Evolutionary conservation across 2,113 vertebrate genomes (phyloP).

Genomic region (Myxocyprinus asiaticus): DNA sequence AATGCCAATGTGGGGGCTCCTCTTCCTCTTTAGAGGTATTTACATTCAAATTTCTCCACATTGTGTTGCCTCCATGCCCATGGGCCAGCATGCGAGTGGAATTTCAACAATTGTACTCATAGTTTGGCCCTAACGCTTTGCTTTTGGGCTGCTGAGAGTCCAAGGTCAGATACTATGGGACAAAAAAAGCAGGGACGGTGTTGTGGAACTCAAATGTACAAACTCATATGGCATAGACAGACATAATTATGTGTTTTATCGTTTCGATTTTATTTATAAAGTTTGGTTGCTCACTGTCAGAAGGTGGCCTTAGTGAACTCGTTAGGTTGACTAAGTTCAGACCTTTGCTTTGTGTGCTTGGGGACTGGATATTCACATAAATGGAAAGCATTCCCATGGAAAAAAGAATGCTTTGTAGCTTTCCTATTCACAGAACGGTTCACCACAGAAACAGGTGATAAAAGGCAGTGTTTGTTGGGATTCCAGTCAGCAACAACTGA

Average conservation of each 20-base stretch:
- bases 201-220: neutral
- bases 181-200: neutral
- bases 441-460: slow-evolving; percentile 53
- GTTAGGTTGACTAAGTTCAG: slow-evolving; percentile 78
- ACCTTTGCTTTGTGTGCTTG: slow-evolving; percentile 57
- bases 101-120: slow-evolving; percentile 45
- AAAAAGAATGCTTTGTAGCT: slow-evolving; percentile 67
- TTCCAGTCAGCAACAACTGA: slow-evolving; percentile 71
- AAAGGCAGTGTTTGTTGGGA: slow-evolving; percentile 70
- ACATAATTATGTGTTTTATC: slow-evolving; percentile 23
- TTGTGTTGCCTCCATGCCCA: slow-evolving; percentile 43
- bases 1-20: slow-evolving; percentile 65
- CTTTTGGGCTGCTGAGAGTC: neutral
- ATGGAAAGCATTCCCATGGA: slow-evolving; percentile 69
- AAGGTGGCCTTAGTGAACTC: slow-evolving; percentile 66
- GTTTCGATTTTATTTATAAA: slow-evolving; percentile 3
- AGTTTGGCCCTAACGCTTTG: neutral
- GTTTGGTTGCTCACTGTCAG: slow-evolving; percentile 41
- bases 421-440: slow-evolving; percentile 59
- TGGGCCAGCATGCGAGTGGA: slow-evolving; percentile 45
- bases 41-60: slow-evolving; percentile 69
- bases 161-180: neutral
- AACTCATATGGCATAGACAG: neutral
- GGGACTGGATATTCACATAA: slow-evolving; percentile 61
- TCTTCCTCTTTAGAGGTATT: slow-evolving; percentile 58